These are phyloP conservation scores for Parasteatoda lunata DNA, from an alignment of 2,888 invertebrate species.

Conservation along the genomic window DNA sequence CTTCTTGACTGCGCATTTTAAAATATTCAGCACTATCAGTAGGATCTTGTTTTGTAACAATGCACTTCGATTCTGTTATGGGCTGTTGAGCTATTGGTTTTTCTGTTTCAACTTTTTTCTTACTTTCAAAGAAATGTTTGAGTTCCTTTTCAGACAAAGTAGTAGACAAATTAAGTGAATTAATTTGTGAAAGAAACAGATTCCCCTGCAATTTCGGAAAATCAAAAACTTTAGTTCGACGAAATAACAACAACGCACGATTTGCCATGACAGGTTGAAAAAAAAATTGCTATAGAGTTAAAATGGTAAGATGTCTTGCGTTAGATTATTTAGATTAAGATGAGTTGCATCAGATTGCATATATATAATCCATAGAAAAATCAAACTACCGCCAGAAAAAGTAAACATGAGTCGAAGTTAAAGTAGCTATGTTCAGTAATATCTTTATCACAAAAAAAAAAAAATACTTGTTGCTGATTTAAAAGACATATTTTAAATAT, in stretches of 20 bases:
- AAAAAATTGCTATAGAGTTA: too few relatives aligned
- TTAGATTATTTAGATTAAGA: too few relatives aligned
- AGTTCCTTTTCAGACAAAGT: conserved; percentile 83
- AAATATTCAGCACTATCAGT: conserved; percentile 81
- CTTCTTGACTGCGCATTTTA: conserved; percentile 85
- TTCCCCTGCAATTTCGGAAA: not conserved
- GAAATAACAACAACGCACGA: conserved; percentile 22
- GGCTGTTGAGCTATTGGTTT: conserved; percentile 72
- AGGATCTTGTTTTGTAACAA: conserved; percentile 76
- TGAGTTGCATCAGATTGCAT: too few relatives aligned
- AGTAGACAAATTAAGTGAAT: conserved; percentile 32
- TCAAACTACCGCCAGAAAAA: too few relatives aligned
- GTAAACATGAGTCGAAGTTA: too few relatives aligned
- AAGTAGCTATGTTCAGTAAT: too few relatives aligned
- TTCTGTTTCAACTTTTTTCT: conserved; percentile 88
- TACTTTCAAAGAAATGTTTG: conserved; percentile 92
- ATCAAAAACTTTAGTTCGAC: not conserved
- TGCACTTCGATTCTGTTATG: conserved; percentile 69
- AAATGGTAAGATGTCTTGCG: too few relatives aligned
- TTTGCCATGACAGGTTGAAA: conserved; percentile 28
- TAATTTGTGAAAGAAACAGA: not conserved
- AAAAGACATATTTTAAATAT: too few relatives aligned
- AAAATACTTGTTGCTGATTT: too few relatives aligned
- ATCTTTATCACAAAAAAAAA: too few relatives aligned
- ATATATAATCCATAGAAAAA: too few relatives aligned